Evolutionary conservation across 2,113 vertebrate genomes (phyloP).

Genomic region (Sinocyclocheilus maitianheensis): DNA sequence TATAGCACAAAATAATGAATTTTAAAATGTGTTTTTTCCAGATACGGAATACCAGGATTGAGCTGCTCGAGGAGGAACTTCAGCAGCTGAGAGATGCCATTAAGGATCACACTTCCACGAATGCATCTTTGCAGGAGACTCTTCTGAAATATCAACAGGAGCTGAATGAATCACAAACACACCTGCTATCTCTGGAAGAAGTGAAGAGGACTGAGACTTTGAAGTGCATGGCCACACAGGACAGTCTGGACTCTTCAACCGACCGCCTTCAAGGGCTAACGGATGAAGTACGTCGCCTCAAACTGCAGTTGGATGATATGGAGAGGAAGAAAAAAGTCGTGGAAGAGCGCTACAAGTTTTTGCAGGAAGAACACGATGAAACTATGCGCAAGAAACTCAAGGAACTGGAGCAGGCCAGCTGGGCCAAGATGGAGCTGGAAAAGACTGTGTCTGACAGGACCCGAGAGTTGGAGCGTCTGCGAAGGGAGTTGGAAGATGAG

Average conservation of each 20-base stretch:
- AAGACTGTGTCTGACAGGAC: conserved; percentile 87
- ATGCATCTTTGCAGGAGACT: conserved; percentile 86
- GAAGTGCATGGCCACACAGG: conserved; percentile 82
- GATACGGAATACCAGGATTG: conserved; percentile 93
- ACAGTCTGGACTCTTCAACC: conserved; percentile 84
- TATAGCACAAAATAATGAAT: too few species aligned
- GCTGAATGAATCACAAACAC: conserved; percentile 81
- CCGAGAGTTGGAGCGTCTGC: conserved; percentile 85
- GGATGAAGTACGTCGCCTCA: conserved; percentile 80
- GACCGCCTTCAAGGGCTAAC: conserved; percentile 84
- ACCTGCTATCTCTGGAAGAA: conserved; percentile 85
- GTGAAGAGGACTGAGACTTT: conserved; percentile 83
- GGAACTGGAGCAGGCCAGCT: conserved; percentile 85
- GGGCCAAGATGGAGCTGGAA: conserved; percentile 90
- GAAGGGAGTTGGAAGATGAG: conserved; percentile 84
- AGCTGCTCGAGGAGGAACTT: conserved; percentile 90
- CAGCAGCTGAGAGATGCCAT: conserved; percentile 81
- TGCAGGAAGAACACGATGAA: conserved; percentile 86
- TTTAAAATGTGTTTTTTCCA: conserved; percentile 57
- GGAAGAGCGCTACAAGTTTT: conserved; percentile 87
- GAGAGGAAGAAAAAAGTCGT: conserved; percentile 84
- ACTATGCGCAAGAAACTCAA: conserved; percentile 84
- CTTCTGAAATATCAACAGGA: conserved; percentile 82
- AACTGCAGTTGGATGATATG: conserved; percentile 85
- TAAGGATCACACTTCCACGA: conserved; percentile 79